Evolutionary conservation across 2,113 vertebrate species (phyloP), one percentile per base, ranked within the genome.

Genomic region (Gavia stellata): DNA sequence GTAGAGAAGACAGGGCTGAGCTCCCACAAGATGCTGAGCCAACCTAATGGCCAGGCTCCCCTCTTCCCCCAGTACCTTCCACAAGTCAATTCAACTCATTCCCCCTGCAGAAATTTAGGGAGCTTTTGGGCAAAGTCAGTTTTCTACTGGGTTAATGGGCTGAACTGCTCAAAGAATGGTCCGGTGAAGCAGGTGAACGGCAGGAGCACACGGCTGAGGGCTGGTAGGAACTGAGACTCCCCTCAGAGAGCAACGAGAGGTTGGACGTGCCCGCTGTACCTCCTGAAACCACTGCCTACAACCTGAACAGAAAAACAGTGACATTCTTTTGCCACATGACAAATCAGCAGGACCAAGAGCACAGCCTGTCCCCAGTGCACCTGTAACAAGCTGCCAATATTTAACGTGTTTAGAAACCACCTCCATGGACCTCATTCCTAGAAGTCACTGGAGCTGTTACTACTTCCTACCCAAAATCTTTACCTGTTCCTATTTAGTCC

Each of bases 121-220:
- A 81, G 31, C 2, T 65, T 85, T 40, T 8, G 53, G 28, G 42
- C 26, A 31, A 80, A 62, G 62, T 52, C 49, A 16, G 20, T 52
- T 77, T 83, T 65, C 58, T 59, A 5, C 5, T 2, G 1, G 47
- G 36, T 66, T 20, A 73, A 66, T 2, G 6, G 58, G 34, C 47
- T 80, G 59, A 84, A 67, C 16, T 5, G 16, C 73, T 62, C 59
- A 23, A 55, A 55, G 53, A 61, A 62, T 11, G 23, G 61, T 33
- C 40, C 1, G 0, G 68, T 36, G 40, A 81, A 45, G n/a, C 1
- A 0, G 65, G 50, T 14, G 31, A 56, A 33, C 4, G 26, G 58
- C 29, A 80, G 59, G 28, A 50, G 36, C 5, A 0, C 4, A 3
- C 6, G 14, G 45, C 71, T 7, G 0, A 16, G 40, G 20, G 40